Percentiles rank a stretch among this genome's conserved stretches.
phyloP scores from a whole-genome alignment of 2,888 invertebrate genomes.

The Polylopha cassiicola region DNA sequence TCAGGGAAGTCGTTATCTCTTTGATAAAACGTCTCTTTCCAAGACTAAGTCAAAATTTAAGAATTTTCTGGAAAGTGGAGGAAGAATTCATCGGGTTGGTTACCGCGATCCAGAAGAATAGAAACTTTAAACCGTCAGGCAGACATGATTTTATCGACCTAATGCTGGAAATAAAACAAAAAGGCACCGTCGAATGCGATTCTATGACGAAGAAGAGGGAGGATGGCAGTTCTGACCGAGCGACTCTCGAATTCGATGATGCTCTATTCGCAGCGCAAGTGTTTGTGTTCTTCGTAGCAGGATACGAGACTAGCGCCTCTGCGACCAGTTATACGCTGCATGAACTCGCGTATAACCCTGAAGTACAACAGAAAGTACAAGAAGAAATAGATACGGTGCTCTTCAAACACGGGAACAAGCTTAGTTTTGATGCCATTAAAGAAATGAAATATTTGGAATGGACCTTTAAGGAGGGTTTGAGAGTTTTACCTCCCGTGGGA shows the following conservation, averaged over 20 bases:
- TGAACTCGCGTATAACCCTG: conserved; percentile 31
- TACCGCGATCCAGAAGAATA: conserved; percentile 16
- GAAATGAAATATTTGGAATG: conserved; percentile 18
- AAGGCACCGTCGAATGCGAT: conserved; percentile 8
- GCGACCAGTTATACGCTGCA: conserved; percentile 31
- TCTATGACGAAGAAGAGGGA: conserved; percentile 8
- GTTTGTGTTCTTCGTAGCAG: conserved; percentile 28
- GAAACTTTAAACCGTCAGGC: conserved; percentile 13
- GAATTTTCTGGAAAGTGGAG: conserved; percentile 2
- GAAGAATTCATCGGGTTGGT: conserved; percentile 17
- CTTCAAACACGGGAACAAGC: conserved; percentile 4
- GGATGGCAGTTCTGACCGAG: conserved; percentile 7
- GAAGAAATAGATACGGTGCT: conserved; percentile 28
- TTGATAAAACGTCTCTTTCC: conserved; percentile 13
- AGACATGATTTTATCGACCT: conserved; percentile 11
- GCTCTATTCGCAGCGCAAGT: conserved; percentile 14
- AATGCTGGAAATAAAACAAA: conserved; percentile 6
- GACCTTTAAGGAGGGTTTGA: conserved; percentile 13
- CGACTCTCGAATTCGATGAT: conserved; percentile 10
- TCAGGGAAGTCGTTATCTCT: conserved; percentile 1
- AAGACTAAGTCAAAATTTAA: conserved; percentile 2
- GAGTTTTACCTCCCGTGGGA: conserved; percentile 11
- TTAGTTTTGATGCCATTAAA: conserved; percentile 13
- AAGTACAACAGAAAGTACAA: conserved; percentile 29
- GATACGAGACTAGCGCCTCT: conserved; percentile 37